Percentiles rank a stretch among this genome's conserved stretches.
Conservation (phyloP, 2,888 invertebrate species). For the Drosophila aldrichi region DNA sequence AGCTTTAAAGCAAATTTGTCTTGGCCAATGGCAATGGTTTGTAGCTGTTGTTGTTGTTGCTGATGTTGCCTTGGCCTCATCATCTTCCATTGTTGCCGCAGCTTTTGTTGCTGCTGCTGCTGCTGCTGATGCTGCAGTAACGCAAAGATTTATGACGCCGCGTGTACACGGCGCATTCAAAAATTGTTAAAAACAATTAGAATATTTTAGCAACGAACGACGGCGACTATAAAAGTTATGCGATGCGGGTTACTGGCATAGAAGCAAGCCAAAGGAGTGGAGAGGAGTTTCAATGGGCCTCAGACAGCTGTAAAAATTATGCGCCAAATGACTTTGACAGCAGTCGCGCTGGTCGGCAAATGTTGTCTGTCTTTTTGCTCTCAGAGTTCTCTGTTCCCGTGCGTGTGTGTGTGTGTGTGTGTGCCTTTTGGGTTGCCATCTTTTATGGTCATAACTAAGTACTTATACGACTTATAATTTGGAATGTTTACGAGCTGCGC, state of each 20-base stretch:
- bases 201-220: constrained; percentile 75
- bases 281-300: constrained; percentile 19
- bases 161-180: constrained; percentile 70
- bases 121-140: constrained; percentile 61
- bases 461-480: constrained; percentile 77
- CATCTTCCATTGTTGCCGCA: constrained; percentile 52
- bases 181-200: constrained; percentile 81
- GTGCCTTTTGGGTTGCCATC: constrained; percentile 32
- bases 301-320: constrained; percentile 74
- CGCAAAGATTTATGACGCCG: constrained; percentile 74
- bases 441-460: constrained; percentile 78
- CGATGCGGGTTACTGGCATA: constrained; percentile 56
- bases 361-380: constrained; percentile 32
- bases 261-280: neutral
- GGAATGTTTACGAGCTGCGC: constrained; percentile 64
- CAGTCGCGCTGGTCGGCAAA: constrained; percentile 59
- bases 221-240: constrained; percentile 78
- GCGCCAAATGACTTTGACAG: constrained; percentile 80
- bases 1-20: constrained; percentile 81
- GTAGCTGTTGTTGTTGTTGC: constrained; percentile 15
- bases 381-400: constrained; percentile 10
- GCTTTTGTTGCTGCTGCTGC: constrained; percentile 44
- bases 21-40: constrained; percentile 53
- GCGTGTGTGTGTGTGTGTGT: neutral
- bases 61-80: constrained; percentile 57